Conservation (phyloP, 2,113 vertebrate species). For the Electrona antarctica region DNA sequence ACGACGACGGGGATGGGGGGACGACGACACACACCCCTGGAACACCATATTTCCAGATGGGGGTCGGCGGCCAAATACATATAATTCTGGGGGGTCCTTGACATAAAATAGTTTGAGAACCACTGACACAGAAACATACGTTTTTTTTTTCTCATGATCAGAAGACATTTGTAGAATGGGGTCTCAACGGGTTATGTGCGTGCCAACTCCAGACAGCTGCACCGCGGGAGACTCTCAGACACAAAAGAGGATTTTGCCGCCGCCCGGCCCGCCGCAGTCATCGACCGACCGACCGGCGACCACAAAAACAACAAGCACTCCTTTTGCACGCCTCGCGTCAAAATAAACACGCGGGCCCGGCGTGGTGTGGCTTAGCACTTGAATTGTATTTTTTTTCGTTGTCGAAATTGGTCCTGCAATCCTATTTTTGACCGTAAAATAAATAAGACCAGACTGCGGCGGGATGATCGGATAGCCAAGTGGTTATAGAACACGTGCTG, state of each 20-base stretch:
- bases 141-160: too few species aligned
- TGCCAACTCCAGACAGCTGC: conserved; percentile 70
- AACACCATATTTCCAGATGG: too few species aligned
- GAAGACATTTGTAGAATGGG: too few species aligned
- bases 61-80: too few species aligned
- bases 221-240: conserved; percentile 53
- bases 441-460: too few species aligned
- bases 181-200: conserved; percentile 22
- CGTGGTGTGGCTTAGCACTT: conserved; percentile 34
- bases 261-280: conserved; percentile 34
- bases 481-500: too few species aligned
- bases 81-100: too few species aligned
- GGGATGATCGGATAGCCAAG: too few species aligned
- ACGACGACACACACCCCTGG: too few species aligned
- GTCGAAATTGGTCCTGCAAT: conserved; percentile 35
- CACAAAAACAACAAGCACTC: conserved; percentile 40
- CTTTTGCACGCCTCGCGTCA: conserved; percentile 30
- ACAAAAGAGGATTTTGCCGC: conserved; percentile 47
- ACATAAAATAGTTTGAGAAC: too few species aligned
- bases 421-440: conserved; percentile 33
- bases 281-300: conserved; percentile 13
- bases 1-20: too few species aligned
- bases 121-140: too few species aligned
- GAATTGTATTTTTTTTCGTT: conserved; percentile 1
- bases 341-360: conserved; percentile 56